Evolutionary conservation across 2,113 vertebrate genomes (phyloP), one percentile per base, ranked within the genome.

Genomic region (Pungitius pungitius): DNA sequence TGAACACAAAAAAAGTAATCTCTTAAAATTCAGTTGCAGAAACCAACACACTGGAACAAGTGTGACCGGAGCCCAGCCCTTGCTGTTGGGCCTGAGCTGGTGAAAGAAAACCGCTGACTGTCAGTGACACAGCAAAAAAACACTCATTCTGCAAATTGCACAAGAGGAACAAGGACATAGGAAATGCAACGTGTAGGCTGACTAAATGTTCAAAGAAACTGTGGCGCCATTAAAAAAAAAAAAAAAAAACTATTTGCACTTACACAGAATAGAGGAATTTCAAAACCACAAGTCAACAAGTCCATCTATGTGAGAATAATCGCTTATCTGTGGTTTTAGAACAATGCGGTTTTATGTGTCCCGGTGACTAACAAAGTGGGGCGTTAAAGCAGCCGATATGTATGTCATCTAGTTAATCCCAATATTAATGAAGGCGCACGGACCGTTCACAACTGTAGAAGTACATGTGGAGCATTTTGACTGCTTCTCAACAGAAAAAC

Each of bases 71-170:
- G 62, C 42, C 40, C 18, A 60, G 18, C 62, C 78, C 61, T 52
- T 68, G 39, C 49, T 61, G 57, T 69, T 61, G 49, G 39, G 57
- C 39, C 39, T 49, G 43, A 69, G 66, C 22, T 8, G 33, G 3
- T 89, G 81, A 90, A 86, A 84, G 83, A 73, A 87, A 92, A 92
- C 47, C 3, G 92, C 92, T 93, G 92, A 94, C 77, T n/a, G 51
- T 37, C 66, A 51, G 71, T 93, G 91, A 92, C 91, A 30, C 37
- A 69, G 89, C 88, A 92, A 70, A 90, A 92, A 75, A 47, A 20
- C 30, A 42, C 61, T 49, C 68, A 82, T n/a, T 30, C 49, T 65
- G 22, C 47, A 59, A 83, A 57, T 35, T 40, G 18, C 13, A 30
- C 0, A 37, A 45, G 10, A 52, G 57, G 57, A 20, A 51, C 13